Evolutionary conservation across 2,113 vertebrate species (phyloP).

Genomic region (Glareola pratincola): DNA sequence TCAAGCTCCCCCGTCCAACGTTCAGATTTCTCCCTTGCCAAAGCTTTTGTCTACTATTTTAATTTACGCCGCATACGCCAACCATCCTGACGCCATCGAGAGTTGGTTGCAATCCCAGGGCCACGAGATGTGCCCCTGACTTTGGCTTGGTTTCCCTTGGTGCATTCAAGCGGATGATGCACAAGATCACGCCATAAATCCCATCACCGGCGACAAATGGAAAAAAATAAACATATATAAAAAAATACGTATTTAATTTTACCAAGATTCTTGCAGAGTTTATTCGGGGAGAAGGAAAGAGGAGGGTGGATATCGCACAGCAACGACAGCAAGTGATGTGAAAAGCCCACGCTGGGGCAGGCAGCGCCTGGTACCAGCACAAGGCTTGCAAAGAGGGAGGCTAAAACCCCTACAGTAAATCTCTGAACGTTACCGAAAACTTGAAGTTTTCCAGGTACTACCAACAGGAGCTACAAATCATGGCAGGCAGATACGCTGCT

Average conservation of each 20-base stretch:
- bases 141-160: background rate
- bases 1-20: rapidly evolving
- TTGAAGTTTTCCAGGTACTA: background rate
- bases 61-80: rapidly evolving
- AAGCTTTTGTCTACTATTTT: background rate
- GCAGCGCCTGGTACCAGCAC: background rate
- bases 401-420: background rate
- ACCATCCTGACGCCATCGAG: rapidly evolving
- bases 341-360: background rate
- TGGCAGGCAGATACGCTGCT: background rate
- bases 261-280: background rate
- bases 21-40: background rate
- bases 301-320: background rate
- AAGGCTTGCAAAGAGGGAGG: background rate
- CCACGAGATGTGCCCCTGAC: background rate
- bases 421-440: background rate
- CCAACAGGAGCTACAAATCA: background rate
- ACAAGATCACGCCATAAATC: background rate
- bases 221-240: background rate
- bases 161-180: background rate
- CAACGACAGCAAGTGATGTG: rapidly evolving
- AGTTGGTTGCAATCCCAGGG: background rate
- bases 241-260: background rate
- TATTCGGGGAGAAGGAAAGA: background rate
- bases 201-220: rapidly evolving